Evolutionary conservation across 2,797 vertebrate species (phyloP).

Genomic region (Valencia hispanica): DNA sequence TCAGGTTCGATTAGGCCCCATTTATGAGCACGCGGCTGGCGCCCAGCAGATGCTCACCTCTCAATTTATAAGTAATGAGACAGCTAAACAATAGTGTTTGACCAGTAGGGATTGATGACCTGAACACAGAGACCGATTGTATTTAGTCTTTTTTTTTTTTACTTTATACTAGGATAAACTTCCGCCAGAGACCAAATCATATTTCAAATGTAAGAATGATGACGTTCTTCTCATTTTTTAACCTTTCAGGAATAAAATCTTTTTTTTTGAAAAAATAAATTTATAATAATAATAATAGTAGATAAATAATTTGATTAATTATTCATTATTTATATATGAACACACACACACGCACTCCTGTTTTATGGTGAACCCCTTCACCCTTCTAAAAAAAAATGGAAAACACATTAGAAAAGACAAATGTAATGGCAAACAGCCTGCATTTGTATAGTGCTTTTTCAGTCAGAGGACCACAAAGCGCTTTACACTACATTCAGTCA

Average conservation of each 20-base stretch:
- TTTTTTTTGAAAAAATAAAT: not conserved
- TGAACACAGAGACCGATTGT: too few species aligned
- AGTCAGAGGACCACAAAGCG: too few species aligned
- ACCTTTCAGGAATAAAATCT: not conserved
- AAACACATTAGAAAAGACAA: too few species aligned
- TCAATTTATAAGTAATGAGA: slow-evolving; percentile 52
- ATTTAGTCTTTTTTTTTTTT: not conserved
- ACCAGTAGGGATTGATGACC: slow-evolving; percentile 15
- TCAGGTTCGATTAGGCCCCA: slow-evolving; percentile 66
- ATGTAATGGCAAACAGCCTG: too few species aligned
- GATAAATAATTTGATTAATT: too few species aligned
- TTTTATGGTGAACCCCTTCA: too few species aligned
- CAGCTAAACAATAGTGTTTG: slow-evolving; percentile 22
- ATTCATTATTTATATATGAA: too few species aligned
- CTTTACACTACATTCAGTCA: too few species aligned
- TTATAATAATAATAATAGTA: too few species aligned
- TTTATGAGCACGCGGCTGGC: slow-evolving; percentile 54
- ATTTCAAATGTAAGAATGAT: not conserved
- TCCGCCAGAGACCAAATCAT: not conserved
- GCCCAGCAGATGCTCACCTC: slow-evolving; percentile 33
- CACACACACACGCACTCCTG: too few species aligned
- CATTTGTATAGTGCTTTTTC: too few species aligned
- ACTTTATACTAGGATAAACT: not conserved
- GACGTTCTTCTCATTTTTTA: not conserved
- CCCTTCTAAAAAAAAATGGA: too few species aligned